Evolutionary conservation across 2,888 invertebrate species (phyloP).

Genomic region (Neria commutata): DNA sequence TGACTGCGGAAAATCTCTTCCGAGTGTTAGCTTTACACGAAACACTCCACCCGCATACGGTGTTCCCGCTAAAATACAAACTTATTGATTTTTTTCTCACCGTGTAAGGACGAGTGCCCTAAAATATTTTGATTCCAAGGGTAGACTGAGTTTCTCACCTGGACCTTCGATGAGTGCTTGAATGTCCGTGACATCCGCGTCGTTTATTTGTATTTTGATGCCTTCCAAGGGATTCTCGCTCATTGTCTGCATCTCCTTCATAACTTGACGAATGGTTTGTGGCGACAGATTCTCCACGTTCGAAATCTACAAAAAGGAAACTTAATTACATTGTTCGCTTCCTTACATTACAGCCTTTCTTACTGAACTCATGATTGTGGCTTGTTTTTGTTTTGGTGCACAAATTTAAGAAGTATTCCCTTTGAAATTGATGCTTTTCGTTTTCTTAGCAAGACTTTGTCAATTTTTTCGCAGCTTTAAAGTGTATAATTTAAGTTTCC

Average conservation of each 20-base stretch:
- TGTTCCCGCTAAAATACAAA: slow-evolving; percentile 74
- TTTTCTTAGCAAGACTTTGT: too few species aligned
- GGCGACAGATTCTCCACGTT: slow-evolving; percentile 95
- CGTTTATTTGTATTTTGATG: slow-evolving; percentile 85
- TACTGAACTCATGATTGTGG: slow-evolving; percentile 17
- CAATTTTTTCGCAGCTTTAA: too few species aligned
- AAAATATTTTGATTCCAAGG: slow-evolving; percentile 11
- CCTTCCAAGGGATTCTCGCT: slow-evolving; percentile 87
- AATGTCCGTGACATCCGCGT: slow-evolving; percentile 92
- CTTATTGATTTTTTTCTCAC: neutral
- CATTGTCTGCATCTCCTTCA: slow-evolving; percentile 86
- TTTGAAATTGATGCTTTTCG: neutral
- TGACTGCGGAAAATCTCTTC: slow-evolving; percentile 89
- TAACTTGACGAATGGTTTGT: slow-evolving; percentile 85
- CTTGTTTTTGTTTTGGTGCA: too few species aligned
- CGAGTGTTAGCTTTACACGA: slow-evolving; percentile 85
- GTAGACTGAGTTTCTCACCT: slow-evolving; percentile 62
- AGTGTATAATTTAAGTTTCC: too few species aligned
- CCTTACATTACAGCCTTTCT: too few species aligned
- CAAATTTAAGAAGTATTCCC: neutral
- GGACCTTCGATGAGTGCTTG: slow-evolving; percentile 92
- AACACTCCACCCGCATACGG: slow-evolving; percentile 91
- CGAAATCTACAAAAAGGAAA: slow-evolving; percentile 69
- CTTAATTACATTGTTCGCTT: neutral
- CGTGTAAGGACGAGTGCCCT: neutral